A percentile compares a stretch with the other conserved stretches of the same genome.
Evolutionary conservation across 2,888 invertebrate genomes (phyloP).

Genomic region (Tiliacea aurago): DNA sequence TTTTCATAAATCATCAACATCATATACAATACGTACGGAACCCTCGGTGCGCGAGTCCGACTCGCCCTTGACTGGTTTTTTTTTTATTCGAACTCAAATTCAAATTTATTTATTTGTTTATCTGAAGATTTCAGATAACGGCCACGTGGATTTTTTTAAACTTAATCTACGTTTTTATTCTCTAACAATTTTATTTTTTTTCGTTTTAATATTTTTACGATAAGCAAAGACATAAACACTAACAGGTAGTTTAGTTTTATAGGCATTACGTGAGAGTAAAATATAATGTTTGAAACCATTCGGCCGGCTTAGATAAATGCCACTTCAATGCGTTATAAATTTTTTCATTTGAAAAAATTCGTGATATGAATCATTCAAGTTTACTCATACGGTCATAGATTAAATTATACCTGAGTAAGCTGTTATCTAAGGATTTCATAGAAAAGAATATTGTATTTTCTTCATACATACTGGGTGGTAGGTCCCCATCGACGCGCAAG

Average conservation of each 20-base stretch:
- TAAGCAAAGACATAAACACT: neutral
- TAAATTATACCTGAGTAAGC: neutral
- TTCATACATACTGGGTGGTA: neutral
- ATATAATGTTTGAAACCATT: slow-evolving; percentile 25
- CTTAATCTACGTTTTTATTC: too few species aligned
- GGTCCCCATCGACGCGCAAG: too few species aligned
- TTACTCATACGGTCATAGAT: slow-evolving; percentile 8
- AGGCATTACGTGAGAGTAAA: slow-evolving; percentile 12
- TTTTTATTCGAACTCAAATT: too few species aligned
- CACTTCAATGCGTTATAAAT: slow-evolving; percentile 5
- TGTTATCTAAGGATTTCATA: neutral
- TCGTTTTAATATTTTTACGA: slow-evolving; percentile 1
- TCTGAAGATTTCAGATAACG: too few species aligned
- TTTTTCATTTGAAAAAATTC: slow-evolving; percentile 10
- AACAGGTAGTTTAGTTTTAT: slow-evolving; percentile 24
- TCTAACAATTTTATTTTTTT: neutral
- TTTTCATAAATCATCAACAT: too few species aligned
- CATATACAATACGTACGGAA: too few species aligned
- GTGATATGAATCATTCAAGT: neutral
- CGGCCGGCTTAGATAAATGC: slow-evolving; percentile 10
- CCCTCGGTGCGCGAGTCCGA: too few species aligned
- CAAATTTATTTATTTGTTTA: too few species aligned
- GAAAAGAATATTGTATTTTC: slow-evolving; percentile 5
- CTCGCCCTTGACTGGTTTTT: too few species aligned
- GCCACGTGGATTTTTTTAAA: too few species aligned